phyloP scores from a whole-genome alignment of 2,888 invertebrate species.

The Anagyrus pseudococci region DNA sequence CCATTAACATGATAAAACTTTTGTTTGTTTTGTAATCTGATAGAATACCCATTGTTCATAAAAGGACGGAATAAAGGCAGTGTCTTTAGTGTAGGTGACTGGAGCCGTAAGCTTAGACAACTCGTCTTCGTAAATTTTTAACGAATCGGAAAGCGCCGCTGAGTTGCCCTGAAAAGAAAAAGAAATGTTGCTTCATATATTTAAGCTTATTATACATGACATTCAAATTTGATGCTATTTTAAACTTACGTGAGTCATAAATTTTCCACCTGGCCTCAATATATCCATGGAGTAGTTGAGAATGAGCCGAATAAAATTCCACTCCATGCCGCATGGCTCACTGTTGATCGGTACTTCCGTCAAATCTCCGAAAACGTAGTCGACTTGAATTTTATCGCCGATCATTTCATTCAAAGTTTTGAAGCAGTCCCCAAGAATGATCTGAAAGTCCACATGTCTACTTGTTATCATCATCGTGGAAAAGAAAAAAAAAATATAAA shows the following conservation, averaged over 20 bases:
- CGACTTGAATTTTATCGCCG: conserved; percentile 81
- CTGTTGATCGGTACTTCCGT: conserved; percentile 91
- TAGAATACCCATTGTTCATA: conserved; percentile 92
- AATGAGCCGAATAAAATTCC: conserved; percentile 87
- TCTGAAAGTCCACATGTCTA: conserved; percentile 63
- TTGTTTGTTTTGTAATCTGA: too few relatives aligned
- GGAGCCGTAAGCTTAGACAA: conserved; percentile 73
- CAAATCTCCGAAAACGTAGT: conserved; percentile 91
- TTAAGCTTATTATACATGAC: background rate
- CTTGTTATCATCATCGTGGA: background rate
- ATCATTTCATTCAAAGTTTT: conserved; percentile 80
- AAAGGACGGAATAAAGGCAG: conserved; percentile 88
- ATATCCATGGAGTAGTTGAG: conserved; percentile 82
- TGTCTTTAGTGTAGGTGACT: conserved; percentile 76
- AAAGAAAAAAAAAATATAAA: background rate
- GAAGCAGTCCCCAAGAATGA: conserved; percentile 89
- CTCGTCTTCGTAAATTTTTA: conserved; percentile 82
- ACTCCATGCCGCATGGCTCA: conserved; percentile 79
- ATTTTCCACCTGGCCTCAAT: conserved; percentile 80
- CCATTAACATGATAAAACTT: too few relatives aligned
- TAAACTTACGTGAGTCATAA: conserved; percentile 82
- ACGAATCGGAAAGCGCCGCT: conserved; percentile 77
- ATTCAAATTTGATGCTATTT: background rate
- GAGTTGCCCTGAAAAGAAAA: conserved; percentile 74
- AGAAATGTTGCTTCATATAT: conserved; percentile 1